Evolutionary conservation across 2,888 invertebrate genomes (phyloP).

Genomic region (Clivina fossor): DNA sequence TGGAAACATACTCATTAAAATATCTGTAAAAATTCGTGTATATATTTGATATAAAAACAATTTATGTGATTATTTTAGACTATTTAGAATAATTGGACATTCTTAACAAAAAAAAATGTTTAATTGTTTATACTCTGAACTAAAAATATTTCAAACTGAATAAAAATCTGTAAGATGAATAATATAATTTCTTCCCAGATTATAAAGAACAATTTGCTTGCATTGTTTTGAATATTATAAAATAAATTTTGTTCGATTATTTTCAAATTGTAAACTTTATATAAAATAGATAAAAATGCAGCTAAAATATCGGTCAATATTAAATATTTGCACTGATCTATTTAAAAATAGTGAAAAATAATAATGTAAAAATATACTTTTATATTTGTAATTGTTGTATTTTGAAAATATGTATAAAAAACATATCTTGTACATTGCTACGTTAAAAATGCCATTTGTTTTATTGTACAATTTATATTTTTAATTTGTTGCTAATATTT

Average conservation of each 20-base stretch:
- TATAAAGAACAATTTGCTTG: neutral
- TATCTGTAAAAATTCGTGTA: constrained; percentile 35
- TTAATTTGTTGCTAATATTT: constrained; percentile 1
- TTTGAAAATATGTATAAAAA: constrained; percentile 26
- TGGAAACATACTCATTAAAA: no score
- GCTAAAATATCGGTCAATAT: constrained; percentile 32
- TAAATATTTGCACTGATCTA: constrained; percentile 33
- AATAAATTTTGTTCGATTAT: neutral
- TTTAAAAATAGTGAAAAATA: constrained; percentile 33
- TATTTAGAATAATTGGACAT: constrained; percentile 46
- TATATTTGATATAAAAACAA: constrained; percentile 40
- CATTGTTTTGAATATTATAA: neutral
- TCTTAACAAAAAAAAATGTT: no score
- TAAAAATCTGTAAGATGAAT: no score
- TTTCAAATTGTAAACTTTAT: neutral
- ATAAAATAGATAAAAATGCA: neutral
- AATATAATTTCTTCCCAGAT: neutral
- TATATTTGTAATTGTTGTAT: constrained; percentile 33
- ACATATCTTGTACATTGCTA: constrained; percentile 33
- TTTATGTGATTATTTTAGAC: constrained; percentile 43
- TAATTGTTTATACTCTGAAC: no score
- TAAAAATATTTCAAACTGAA: no score
- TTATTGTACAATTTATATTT: neutral
- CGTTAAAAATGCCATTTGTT: constrained; percentile 17
- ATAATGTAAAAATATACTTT: constrained; percentile 32